phyloP scores from a whole-genome alignment of 2,113 vertebrate species.

The Elachura formosa region DNA sequence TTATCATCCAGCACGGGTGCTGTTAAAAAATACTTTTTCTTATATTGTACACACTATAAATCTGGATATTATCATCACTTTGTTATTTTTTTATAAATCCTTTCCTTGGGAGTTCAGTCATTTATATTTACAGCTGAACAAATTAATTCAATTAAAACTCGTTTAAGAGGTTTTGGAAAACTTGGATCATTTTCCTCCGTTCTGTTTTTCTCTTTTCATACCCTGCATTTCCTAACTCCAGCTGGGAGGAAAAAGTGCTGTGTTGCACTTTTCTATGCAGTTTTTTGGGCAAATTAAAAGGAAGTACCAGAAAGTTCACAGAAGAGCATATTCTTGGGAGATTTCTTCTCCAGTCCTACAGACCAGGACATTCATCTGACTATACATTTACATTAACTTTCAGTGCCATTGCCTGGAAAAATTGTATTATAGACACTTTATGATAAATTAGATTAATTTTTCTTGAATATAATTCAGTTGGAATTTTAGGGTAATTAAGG shows the following conservation, averaged over 20 bases:
- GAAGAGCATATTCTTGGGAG: not conserved
- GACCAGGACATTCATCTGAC: not conserved
- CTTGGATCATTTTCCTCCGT: not conserved
- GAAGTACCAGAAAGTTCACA: constrained; percentile 38
- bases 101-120: not conserved
- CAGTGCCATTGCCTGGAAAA: not conserved
- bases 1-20: not conserved
- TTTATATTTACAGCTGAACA: not conserved
- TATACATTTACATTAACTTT: not conserved
- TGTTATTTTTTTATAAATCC: not conserved
- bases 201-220: constrained; percentile 4
- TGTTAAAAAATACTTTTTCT: not conserved
- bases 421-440: not conserved
- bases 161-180: not conserved
- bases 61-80: not conserved
- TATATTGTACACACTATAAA: not conserved
- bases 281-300: constrained; percentile 21
- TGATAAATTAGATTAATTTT: not conserved
- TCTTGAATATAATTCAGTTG: not conserved
- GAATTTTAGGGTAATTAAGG: not conserved
- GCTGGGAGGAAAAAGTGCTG: constrained; percentile 26
- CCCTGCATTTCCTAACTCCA: constrained; percentile 11
- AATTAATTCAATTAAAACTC: not conserved
- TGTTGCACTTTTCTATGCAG: not conserved
- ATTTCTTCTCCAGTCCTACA: not conserved